Evolutionary conservation across 1,140 invertebrate genomes (phyloP).

Genomic region (Megalopta genalis): DNA sequence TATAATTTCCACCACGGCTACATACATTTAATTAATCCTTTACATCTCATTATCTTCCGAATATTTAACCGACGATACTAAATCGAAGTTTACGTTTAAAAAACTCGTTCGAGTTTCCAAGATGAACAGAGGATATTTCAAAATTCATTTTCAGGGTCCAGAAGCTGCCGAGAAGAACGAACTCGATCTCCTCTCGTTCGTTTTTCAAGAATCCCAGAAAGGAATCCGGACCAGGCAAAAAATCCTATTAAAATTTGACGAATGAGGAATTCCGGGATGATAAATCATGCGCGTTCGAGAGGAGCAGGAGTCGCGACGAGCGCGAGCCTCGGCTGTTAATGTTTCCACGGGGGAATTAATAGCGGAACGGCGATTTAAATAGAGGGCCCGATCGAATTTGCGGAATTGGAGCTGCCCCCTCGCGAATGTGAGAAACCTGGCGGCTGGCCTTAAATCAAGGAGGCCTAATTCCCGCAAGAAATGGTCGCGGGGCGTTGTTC

Average conservation of each 20-base stretch:
- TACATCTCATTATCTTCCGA: too few relatives aligned
- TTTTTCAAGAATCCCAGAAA: too few relatives aligned
- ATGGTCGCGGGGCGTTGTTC: conserved; percentile 76
- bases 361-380: conserved; percentile 20
- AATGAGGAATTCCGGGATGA: conserved; percentile 1
- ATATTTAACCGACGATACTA: too few relatives aligned
- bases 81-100: too few relatives aligned
- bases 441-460: conserved; percentile 77
- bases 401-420: conserved; percentile 50
- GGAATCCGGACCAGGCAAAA: neutral
- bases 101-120: too few relatives aligned
- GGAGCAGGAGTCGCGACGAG: neutral
- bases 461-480: conserved; percentile 79
- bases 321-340: neutral
- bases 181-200: too few relatives aligned
- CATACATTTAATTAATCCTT: too few relatives aligned
- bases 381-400: conserved; percentile 14
- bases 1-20: too few relatives aligned
- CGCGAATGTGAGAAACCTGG: conserved; percentile 75
- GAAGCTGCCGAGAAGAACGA: too few relatives aligned
- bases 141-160: too few relatives aligned
- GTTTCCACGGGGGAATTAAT: neutral
- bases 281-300: neutral
- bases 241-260: conserved; percentile 4
- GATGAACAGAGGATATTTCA: too few relatives aligned